Evolutionary conservation across 2,113 vertebrate species (phyloP).

Genomic region (Pomatostomus ruficeps): DNA sequence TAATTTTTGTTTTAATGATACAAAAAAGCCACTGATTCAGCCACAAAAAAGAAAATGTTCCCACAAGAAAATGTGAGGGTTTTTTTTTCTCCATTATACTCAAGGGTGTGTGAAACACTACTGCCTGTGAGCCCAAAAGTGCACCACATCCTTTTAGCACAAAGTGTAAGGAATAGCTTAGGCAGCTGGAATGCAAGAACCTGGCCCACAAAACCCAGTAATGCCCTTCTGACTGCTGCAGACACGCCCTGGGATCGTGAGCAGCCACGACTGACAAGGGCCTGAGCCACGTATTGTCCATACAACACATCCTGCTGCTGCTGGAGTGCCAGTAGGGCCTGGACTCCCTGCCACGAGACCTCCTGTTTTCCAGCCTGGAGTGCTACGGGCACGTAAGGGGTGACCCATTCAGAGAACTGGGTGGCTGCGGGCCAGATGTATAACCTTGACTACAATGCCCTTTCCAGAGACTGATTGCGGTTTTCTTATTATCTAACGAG

Average conservation of each 20-base stretch:
- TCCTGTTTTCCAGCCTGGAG: not conserved
- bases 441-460: constrained; percentile 15
- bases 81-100: not conserved
- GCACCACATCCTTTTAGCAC: not conserved
- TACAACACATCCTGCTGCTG: not conserved
- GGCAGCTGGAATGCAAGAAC: not conserved
- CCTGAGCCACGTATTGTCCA: not conserved
- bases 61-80: not conserved
- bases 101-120: not conserved
- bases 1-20: not conserved
- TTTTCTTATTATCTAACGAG: not conserved
- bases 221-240: not conserved
- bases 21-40: not conserved
- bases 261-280: not conserved
- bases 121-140: not conserved
- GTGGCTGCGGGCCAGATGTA: not conserved
- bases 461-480: not conserved
- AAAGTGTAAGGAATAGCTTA: not conserved
- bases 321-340: not conserved
- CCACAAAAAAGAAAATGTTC: not conserved
- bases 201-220: not conserved
- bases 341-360: not conserved
- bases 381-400: not conserved
- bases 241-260: not conserved
- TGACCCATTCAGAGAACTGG: not conserved